phyloP scores from a whole-genome alignment of 2,888 invertebrate species.

The Aquatica leii region DNA sequence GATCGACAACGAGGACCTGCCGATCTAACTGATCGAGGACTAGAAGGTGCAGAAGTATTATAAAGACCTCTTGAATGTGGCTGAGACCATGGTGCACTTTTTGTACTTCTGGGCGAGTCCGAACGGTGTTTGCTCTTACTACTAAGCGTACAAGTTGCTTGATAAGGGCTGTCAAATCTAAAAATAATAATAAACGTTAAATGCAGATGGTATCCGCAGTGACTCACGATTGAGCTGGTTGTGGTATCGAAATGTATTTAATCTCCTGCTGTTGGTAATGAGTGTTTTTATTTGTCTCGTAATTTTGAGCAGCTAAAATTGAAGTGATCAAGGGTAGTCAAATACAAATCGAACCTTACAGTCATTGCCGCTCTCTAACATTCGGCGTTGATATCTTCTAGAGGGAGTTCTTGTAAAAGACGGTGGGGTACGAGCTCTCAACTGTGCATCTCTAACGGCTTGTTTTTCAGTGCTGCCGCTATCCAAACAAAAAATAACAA shows the following conservation, averaged over 20 bases:
- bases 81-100: constrained; percentile 83
- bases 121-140: constrained; percentile 60
- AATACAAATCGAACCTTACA: constrained; percentile 48
- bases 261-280: constrained; percentile 59
- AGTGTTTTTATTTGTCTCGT: constrained; percentile 54
- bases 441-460: constrained; percentile 63
- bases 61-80: constrained; percentile 78
- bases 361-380: constrained; percentile 67
- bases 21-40: constrained; percentile 83
- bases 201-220: too few species aligned
- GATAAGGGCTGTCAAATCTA: constrained; percentile 63
- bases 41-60: constrained; percentile 65
- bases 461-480: constrained; percentile 73
- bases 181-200: not conserved
- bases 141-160: constrained; percentile 63
- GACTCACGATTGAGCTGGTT: constrained; percentile 65
- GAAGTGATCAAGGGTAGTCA: not conserved
- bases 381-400: constrained; percentile 69
- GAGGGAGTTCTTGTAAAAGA: constrained; percentile 72
- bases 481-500: not conserved
- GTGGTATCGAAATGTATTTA: constrained; percentile 66
- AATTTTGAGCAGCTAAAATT: constrained; percentile 55
- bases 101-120: constrained; percentile 81
- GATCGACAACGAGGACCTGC: constrained; percentile 72
- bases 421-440: constrained; percentile 63